A percentile compares a stretch with the other conserved stretches of the same genome.
These are phyloP conservation scores for Drosophila kanekoi DNA, from an alignment of 2,888 invertebrate genomes.

Conservation along the genomic window DNA sequence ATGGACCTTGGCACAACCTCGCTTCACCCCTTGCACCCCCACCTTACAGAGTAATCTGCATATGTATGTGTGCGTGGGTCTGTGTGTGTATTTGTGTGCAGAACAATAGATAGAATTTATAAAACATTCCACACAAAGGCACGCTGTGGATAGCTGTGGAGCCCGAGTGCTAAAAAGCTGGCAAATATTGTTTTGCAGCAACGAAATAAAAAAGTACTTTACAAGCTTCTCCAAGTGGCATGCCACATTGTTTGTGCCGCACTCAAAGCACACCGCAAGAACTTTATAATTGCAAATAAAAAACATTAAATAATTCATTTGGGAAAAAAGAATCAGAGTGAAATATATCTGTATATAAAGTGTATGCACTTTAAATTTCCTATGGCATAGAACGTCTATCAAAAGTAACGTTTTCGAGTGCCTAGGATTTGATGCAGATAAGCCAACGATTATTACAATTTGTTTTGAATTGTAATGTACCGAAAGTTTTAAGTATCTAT, in stretches of 20 bases:
- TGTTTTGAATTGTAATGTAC: too few relatives aligned
- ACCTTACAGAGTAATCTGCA: slow-evolving; percentile 47
- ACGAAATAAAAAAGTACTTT: not conserved
- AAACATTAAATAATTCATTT: too few relatives aligned
- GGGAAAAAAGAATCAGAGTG: too few relatives aligned
- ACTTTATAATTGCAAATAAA: too few relatives aligned
- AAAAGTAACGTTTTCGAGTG: too few relatives aligned
- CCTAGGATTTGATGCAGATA: too few relatives aligned
- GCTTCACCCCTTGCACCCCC: slow-evolving; percentile 2
- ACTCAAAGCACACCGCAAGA: too few relatives aligned
- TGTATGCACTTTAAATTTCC: too few relatives aligned
- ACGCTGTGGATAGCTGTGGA: slow-evolving; percentile 4
- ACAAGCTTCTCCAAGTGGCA: not conserved
- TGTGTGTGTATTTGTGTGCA: slow-evolving; percentile 14
- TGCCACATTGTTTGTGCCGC: not conserved
- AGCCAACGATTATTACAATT: too few relatives aligned
- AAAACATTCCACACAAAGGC: slow-evolving; percentile 42
- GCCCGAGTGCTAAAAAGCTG: slow-evolving; percentile 2
- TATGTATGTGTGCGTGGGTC: slow-evolving; percentile 9
- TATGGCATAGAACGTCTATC: too few relatives aligned
- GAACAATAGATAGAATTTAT: slow-evolving; percentile 65
- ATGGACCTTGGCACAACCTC: not conserved
- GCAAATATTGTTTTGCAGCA: slow-evolving; percentile 24
- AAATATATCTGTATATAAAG: too few relatives aligned
- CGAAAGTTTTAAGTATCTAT: too few relatives aligned